Evolutionary conservation across 1,140 invertebrate species (phyloP).

Genomic region (Heliothis subflexa): DNA sequence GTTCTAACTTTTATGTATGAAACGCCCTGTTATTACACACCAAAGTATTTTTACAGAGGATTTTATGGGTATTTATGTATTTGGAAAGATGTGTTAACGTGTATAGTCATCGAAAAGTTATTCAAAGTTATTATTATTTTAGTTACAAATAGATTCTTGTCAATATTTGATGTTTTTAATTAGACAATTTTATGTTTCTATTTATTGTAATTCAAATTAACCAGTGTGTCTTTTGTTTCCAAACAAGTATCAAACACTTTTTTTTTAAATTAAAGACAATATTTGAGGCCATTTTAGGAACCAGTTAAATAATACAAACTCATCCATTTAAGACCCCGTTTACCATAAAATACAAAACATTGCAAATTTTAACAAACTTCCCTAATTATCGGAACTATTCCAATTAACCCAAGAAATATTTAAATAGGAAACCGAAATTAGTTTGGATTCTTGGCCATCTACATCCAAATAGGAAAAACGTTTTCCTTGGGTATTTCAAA

Average conservation of each 20-base stretch:
- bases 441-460: slow-evolving; percentile 36
- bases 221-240: too few species aligned
- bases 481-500: slow-evolving; percentile 18
- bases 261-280: too few species aligned
- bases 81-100: not conserved
- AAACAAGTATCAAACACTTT: too few species aligned
- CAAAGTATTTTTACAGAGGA: slow-evolving; percentile 28
- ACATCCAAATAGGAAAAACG: slow-evolving; percentile 38
- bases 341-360: not conserved
- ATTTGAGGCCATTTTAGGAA: too few species aligned
- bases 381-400: slow-evolving; percentile 32
- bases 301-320: too few species aligned
- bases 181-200: too few species aligned
- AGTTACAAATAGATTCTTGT: too few species aligned
- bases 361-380: not conserved
- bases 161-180: too few species aligned
- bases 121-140: too few species aligned
- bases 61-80: slow-evolving; percentile 17
- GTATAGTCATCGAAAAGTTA: slow-evolving; percentile 17
- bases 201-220: too few species aligned
- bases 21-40: slow-evolving; percentile 48
- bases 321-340: not conserved
- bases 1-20: slow-evolving; percentile 53
- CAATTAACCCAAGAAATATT: slow-evolving; percentile 38
- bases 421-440: slow-evolving; percentile 38